Evolutionary conservation across 2,797 vertebrate species (phyloP).

Genomic region (Mallotus villosus): DNA sequence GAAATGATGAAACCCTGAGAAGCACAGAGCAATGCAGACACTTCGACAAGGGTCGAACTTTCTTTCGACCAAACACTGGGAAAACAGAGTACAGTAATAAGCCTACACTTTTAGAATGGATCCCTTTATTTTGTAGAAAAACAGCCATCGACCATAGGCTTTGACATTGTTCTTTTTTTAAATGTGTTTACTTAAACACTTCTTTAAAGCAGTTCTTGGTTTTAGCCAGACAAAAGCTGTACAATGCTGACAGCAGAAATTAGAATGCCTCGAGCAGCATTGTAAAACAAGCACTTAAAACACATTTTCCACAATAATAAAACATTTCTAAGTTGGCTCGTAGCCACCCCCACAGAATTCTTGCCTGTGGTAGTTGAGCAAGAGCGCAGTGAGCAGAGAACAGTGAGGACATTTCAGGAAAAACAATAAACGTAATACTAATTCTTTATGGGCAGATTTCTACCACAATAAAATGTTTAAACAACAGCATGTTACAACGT

Average conservation of each 20-base stretch:
- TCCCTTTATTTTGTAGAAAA: conserved; percentile 35
- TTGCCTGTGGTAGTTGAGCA: conserved; percentile 47
- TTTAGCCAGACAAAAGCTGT: conserved; percentile 54
- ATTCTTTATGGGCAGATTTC: conserved; percentile 50
- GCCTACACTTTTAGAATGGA: not conserved
- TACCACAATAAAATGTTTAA: conserved; percentile 50
- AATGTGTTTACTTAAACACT: conserved; percentile 49
- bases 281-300: conserved; percentile 68
- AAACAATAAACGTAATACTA: conserved; percentile 54
- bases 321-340: conserved; percentile 57
- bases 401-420: conserved; percentile 45
- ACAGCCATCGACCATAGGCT: conserved; percentile 35
- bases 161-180: conserved; percentile 52
- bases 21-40: too few relatives aligned
- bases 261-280: conserved; percentile 59
- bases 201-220: conserved; percentile 44
- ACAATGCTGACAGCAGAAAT: conserved; percentile 56
- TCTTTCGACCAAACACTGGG: too few relatives aligned
- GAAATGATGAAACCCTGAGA: too few relatives aligned
- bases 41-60: too few relatives aligned
- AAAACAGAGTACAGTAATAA: too few relatives aligned
- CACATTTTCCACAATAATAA: conserved; percentile 65
- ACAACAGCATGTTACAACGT: conserved; percentile 42
- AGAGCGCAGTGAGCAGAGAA: conserved; percentile 31
- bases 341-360: conserved; percentile 48